Conservation (phyloP, 2,888 invertebrate genomes). For the Parthenolecanium corni region DNA sequence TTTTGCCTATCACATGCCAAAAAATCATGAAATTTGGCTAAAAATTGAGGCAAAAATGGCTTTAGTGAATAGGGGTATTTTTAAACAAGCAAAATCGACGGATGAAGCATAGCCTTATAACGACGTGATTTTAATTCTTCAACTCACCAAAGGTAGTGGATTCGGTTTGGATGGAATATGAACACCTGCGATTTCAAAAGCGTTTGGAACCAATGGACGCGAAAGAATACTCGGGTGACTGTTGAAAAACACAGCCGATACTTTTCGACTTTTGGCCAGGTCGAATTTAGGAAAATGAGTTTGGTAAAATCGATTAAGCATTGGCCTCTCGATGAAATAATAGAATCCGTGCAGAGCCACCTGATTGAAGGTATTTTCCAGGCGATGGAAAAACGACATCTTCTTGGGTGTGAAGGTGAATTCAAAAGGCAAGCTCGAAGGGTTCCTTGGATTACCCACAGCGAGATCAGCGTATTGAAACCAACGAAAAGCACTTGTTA, state of each 20-base stretch:
- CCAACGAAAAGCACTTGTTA: slow-evolving; percentile 1
- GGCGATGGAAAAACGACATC: background rate
- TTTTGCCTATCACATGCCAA: too few relatives aligned
- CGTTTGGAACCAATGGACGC: slow-evolving; percentile 8
- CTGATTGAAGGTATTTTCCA: background rate
- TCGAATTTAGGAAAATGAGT: background rate
- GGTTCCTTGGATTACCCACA: slow-evolving; percentile 7
- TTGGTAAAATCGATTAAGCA: background rate
- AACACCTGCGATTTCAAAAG: slow-evolving; percentile 12
- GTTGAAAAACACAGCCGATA: slow-evolving; percentile 16
- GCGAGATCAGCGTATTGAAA: background rate
- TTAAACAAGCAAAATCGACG: too few relatives aligned
- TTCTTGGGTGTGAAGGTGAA: background rate
- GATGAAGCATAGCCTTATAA: too few relatives aligned
- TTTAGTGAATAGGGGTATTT: too few relatives aligned
- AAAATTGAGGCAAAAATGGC: too few relatives aligned
- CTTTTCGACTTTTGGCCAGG: background rate
- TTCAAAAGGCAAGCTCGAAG: slow-evolving; percentile 5
- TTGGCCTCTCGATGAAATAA: background rate
- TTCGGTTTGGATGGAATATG: background rate
- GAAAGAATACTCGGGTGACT: slow-evolving; percentile 3
- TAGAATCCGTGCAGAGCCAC: background rate
- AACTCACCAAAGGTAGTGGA: background rate
- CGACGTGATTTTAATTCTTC: too few relatives aligned
- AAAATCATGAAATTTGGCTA: too few relatives aligned